Evolutionary conservation across 1,140 invertebrate species (phyloP), one percentile per base, ranked within the genome.

Genomic region (Cotesia vestalis): DNA sequence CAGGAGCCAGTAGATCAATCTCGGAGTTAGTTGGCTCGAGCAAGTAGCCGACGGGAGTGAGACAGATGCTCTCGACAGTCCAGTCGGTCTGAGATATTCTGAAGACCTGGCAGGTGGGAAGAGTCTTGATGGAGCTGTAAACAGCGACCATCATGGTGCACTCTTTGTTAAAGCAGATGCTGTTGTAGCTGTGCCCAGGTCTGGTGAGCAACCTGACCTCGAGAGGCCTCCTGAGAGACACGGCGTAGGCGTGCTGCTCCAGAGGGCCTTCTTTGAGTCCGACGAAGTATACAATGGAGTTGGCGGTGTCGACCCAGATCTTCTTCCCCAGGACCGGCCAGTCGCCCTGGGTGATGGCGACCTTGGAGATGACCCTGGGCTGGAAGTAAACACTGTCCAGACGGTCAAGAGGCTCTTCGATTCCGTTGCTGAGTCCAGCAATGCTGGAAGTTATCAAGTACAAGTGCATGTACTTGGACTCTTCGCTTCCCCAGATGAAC

Each of bases 401-500:
- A 71, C 84, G 83, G 77, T 88, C 88, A 3, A 85, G 73, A 2
- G 85, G 83, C 75, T 88, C 88, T 69, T 83, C 89, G 34, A 83
- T 81, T 59, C 85, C 89, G 85, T 82, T 89, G 81, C 77, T 87
- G 53, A 85, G 78, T 4, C 88, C 84, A 67, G 86, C 78, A 76
- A 88, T 83, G 71, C 84, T 85, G 60, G 91, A 89, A 35, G 90
- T 91, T 20, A 96, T 88, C 17, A 95, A 86, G 85, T 98, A 98
- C 34, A 99, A 88, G 86, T 98, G 97, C 59, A 96, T 88, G 80
- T 91, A 97, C n/a, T 96, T 96, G 0, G 93, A 93, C 81, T 96
- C 94, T 85, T 98, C 96, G 60, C 93, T 96, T 0, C 94, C 94
- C 95, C 95, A 98, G 55, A 99, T 90, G 84, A 97, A 98, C 73